Evolutionary conservation across 2,888 invertebrate species (phyloP).

Genomic region (Steinernema carpocapsae): DNA sequence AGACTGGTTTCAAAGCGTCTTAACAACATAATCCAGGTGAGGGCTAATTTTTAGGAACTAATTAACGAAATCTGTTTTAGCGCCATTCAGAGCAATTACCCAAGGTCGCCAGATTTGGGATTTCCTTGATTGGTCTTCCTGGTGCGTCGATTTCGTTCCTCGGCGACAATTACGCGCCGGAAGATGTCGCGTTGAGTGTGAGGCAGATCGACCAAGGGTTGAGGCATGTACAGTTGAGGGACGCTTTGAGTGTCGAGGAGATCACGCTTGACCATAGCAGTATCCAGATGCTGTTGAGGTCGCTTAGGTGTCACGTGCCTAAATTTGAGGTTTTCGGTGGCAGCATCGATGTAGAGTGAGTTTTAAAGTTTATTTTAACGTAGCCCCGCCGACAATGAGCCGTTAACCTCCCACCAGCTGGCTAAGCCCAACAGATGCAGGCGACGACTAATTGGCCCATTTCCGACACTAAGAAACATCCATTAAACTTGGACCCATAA

Average conservation of each 20-base stretch:
- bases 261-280: not conserved
- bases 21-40: constrained; percentile 10
- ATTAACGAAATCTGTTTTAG: not conserved
- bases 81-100: constrained; percentile 7
- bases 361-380: not conserved
- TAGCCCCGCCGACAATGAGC: too few relatives aligned
- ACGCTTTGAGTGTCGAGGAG: not conserved
- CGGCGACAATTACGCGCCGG: constrained; percentile 1
- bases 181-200: constrained; percentile 1
- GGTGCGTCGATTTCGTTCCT: not conserved
- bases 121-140: constrained; percentile 14
- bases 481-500: too few relatives aligned
- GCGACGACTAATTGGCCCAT: too few relatives aligned
- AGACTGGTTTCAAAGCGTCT: constrained; percentile 1
- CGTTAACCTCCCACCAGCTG: too few relatives aligned
- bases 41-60: not conserved
- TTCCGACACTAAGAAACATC: too few relatives aligned
- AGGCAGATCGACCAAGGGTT: constrained; percentile 3
- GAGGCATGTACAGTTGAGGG: not conserved
- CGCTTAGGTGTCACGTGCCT: constrained; percentile 3
- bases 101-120: not conserved
- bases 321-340: constrained; percentile 6
- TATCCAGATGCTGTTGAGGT: not conserved
- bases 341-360: not conserved
- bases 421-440: too few relatives aligned